These are phyloP conservation scores for Hoplodrina blanda DNA, from an alignment of 2,888 invertebrate species.

Conservation along the genomic window DNA sequence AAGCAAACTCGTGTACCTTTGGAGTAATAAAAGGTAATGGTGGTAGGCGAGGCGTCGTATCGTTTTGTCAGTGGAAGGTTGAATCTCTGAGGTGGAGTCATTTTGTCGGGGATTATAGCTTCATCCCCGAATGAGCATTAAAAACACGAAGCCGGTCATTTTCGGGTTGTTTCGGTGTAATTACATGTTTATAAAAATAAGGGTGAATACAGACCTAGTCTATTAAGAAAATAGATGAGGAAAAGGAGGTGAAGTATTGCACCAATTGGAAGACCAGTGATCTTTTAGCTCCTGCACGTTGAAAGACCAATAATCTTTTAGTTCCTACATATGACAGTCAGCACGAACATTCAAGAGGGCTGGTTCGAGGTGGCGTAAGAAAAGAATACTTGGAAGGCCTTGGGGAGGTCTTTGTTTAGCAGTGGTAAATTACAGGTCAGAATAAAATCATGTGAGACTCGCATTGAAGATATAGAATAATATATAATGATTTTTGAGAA, in stretches of 20 bases:
- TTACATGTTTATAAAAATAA: slow-evolving; percentile 65
- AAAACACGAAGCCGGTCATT: slow-evolving; percentile 76
- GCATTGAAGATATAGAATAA: too few species aligned
- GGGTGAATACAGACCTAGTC: neutral
- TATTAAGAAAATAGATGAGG: neutral
- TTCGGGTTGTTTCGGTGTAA: slow-evolving; percentile 64
- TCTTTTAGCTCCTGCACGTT: neutral
- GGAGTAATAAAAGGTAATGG: slow-evolving; percentile 85
- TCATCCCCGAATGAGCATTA: slow-evolving; percentile 76
- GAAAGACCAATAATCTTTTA: neutral
- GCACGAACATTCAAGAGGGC: too few species aligned
- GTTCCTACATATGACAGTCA: neutral
- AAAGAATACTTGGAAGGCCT: too few species aligned
- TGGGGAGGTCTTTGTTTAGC: too few species aligned
- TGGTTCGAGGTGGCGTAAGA: too few species aligned
- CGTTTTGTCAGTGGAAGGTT: slow-evolving; percentile 76
- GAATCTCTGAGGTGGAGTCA: slow-evolving; percentile 79
- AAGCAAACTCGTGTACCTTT: slow-evolving; percentile 85
- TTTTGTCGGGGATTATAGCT: slow-evolving; percentile 78
- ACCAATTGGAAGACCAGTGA: neutral
- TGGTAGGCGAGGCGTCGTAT: slow-evolving; percentile 74
- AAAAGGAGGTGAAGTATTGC: neutral
- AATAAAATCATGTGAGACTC: too few species aligned
- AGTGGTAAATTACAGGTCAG: too few species aligned
- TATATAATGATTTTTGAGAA: neutral